Conservation (phyloP, 2,797 vertebrate species). For the Rhabdomys pumilio region DNA sequence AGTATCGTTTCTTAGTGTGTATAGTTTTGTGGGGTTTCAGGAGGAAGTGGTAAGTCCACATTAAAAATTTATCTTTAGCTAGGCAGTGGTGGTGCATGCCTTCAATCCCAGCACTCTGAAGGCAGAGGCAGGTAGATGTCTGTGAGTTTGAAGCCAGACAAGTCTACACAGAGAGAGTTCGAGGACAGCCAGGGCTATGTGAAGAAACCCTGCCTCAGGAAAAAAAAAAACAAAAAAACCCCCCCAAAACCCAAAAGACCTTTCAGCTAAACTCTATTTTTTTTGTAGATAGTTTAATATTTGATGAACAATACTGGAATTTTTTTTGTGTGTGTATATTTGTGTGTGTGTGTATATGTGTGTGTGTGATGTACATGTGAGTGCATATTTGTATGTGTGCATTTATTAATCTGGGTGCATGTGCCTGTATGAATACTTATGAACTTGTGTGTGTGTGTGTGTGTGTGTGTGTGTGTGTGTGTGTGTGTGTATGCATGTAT, state of each 20-base stretch:
- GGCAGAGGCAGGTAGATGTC: neutral
- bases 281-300: slow-evolving; percentile 40
- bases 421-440: neutral
- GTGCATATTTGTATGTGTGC: neutral
- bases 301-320: neutral
- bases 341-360: neutral
- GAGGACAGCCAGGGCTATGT: neutral
- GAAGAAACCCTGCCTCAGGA: neutral
- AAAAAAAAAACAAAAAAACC: too few species aligned
- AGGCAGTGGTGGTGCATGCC: neutral
- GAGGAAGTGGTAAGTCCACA: neutral
- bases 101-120: neutral
- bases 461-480: neutral
- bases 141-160: neutral
- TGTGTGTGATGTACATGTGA: neutral
- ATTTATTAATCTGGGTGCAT: too few species aligned
- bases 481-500: too few species aligned
- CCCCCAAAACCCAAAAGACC: too few species aligned
- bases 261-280: neutral
- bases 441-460: neutral
- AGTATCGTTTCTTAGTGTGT: neutral
- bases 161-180: neutral
- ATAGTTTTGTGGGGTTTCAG: neutral
- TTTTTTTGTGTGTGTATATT: neutral
- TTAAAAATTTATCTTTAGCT: neutral